Evolutionary conservation across 2,113 vertebrate species (phyloP), one percentile per base, ranked within the genome.

Genomic region (Argyrosomus japonicus): DNA sequence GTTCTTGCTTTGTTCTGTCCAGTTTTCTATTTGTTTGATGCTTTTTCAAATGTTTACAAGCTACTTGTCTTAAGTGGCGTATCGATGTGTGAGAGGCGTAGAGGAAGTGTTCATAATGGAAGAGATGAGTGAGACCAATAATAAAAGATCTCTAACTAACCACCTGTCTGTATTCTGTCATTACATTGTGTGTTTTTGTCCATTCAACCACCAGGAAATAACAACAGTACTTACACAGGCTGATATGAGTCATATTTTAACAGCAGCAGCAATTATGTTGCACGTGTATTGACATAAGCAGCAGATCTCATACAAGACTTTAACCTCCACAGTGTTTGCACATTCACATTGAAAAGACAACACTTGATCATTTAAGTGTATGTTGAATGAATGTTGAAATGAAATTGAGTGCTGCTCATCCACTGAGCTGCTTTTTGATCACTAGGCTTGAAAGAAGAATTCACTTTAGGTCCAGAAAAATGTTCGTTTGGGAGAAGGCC

Each of bases 11-110:
- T 79, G 81, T 90, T 88, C 68, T 75, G 79, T 89, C 83, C 70
- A 67, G 60, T 92, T 90, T 48, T 92, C 65, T 81, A 60, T 85
- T 86, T 76, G 83, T 93, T 81, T 85, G 61, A 91, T 64, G 87
- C 86, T 87, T 92, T 81, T 89, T 88, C 71, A 85, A 82, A 93
- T 94, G 95, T 95, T 95, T 95, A 95, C 93, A 95, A 70, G 88
- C 91, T 91, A 27, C 92, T 91, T 91, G 84, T 93, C 75, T 92
- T 85, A 84, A 91, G 92, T 92, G 89, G 91, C 90, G 19, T 89
- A 80, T 88, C 68, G 81, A 85, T 91, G 70, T 92, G 69, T 47
- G 73, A 79, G 79, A 81, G 64, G 65, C 27, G 47, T 70, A 71
- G 60, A 89, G 69, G 68, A 85, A 56, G 65, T 87, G 81, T 87